Evolutionary conservation across 2,888 invertebrate species (phyloP), one percentile per base, ranked within the genome.

Genomic region (Idaea dimidiata): DNA sequence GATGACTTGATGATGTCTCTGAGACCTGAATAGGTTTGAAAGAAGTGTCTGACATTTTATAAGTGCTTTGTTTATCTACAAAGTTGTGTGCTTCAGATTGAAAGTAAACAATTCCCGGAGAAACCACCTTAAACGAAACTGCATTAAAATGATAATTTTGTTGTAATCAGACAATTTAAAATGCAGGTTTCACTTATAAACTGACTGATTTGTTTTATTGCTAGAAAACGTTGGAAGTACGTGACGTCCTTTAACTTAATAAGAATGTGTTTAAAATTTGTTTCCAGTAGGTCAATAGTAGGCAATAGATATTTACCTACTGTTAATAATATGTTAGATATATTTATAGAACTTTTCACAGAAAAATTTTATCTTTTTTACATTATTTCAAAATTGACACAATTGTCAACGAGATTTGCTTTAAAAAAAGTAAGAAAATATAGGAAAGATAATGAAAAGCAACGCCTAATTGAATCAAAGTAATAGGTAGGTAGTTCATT

Each of bases 81-180:
- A n/a, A n/a, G n/a, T n/a, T n/a, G n/a, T n/a, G n/a, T n/a, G n/a
- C 0, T 6, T 43, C 6, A 8, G 10, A 10, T 8, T 43, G 43
- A 43, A 43, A 14, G 43, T 8, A 43, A 43, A 43, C 43, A 43
- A 43, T 43, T 43, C 43, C 43, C 3, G 43, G 43, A 43, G 8
- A 43, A 43, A 43, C 43, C 3, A 43, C 43, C 43, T 43, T 10
- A 43, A 43, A 43, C 43, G 43, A 43, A 43, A 43, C 43, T 65
- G 54, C 60, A 66, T 69, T 62, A 56, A 68, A 66, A 68, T 66
- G 60, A 57, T 64, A 10, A 60, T 63, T 58, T 59, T 54, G 58
- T 54, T 43, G 68, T 71, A 71, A 69, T 67, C 60, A 60, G 61
- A 55, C 66, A 63, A 66, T 68, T 70, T 68, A 71, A 62, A 67